Percentiles rank a stretch among this genome's conserved stretches.
These are phyloP conservation scores for Cercocebus atys DNA, from an alignment of 2,113 vertebrate genomes.

Conservation along the genomic window DNA sequence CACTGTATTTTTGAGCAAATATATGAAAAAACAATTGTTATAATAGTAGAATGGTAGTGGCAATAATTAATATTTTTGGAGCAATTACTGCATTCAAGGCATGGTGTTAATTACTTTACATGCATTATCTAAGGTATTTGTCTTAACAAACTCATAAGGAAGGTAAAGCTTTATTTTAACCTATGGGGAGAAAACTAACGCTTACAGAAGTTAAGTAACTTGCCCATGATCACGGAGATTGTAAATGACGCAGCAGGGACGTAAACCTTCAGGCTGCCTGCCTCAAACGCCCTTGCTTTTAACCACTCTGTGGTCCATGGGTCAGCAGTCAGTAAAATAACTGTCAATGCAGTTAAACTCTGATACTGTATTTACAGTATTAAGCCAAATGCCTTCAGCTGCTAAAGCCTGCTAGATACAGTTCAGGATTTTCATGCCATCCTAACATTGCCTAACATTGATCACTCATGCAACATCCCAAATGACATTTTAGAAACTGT, in stretches of 20 bases:
- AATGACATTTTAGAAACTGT: neutral
- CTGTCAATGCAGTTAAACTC: neutral
- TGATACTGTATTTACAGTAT: neutral
- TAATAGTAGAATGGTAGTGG: neutral
- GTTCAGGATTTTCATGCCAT: neutral
- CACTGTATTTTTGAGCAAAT: neutral
- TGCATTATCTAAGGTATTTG: neutral
- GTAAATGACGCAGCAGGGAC: neutral
- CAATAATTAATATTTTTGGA: constrained; percentile 1
- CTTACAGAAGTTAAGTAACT: neutral
- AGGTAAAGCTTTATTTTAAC: neutral
- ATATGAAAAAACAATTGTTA: neutral
- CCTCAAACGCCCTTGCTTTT: neutral
- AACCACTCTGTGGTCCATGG: neutral
- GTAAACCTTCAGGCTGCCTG: neutral
- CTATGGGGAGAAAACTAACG: neutral
- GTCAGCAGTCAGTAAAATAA: neutral
- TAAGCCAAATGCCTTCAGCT: neutral
- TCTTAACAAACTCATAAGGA: neutral
- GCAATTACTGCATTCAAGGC: neutral
- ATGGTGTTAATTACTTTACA: neutral
- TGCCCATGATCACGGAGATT: neutral
- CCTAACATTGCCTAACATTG: neutral
- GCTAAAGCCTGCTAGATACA: neutral
- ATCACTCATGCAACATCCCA: neutral